A percentile compares a stretch with the other conserved stretches of the same genome.
These are phyloP conservation scores for Pedetes capensis DNA, from an alignment of 2,113 vertebrate species.

Conservation along the genomic window DNA sequence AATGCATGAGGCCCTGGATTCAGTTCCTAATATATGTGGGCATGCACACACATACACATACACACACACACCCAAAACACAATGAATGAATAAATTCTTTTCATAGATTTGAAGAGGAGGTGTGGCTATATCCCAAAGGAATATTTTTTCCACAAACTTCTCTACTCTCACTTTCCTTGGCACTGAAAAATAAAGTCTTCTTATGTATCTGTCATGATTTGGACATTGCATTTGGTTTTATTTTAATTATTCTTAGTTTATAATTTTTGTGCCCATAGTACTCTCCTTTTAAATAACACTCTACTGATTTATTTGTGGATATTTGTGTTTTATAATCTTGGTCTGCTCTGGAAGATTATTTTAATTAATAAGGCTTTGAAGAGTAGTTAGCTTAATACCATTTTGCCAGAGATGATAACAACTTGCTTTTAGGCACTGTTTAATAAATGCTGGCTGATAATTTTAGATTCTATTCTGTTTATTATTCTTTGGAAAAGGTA, in stretches of 20 bases:
- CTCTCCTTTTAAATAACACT: not conserved
- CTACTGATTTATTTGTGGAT: not conserved
- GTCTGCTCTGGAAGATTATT: constrained; percentile 27
- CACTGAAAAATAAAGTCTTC: not conserved
- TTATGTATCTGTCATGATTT: not conserved
- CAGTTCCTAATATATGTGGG: not conserved
- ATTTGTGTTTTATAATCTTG: not conserved
- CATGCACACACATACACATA: too few species aligned
- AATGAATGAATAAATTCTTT: not conserved
- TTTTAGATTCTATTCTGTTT: constrained; percentile 23
- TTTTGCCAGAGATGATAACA: not conserved
- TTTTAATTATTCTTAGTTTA: constrained; percentile 25
- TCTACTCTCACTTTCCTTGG: not conserved
- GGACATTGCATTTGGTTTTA: not conserved
- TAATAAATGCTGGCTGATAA: not conserved
- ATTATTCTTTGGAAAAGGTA: not conserved
- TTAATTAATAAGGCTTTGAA: not conserved
- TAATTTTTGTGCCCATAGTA: not conserved
- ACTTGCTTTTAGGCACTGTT: not conserved
- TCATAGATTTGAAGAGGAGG: not conserved
- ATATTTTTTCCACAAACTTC: not conserved
- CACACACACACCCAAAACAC: not conserved
- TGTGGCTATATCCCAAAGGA: not conserved
- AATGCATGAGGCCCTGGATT: not conserved
- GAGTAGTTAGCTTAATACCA: not conserved